Evolutionary conservation across 2,113 vertebrate genomes (phyloP), one percentile per base, ranked within the genome.

Genomic region (Accipiter virgatus): DNA sequence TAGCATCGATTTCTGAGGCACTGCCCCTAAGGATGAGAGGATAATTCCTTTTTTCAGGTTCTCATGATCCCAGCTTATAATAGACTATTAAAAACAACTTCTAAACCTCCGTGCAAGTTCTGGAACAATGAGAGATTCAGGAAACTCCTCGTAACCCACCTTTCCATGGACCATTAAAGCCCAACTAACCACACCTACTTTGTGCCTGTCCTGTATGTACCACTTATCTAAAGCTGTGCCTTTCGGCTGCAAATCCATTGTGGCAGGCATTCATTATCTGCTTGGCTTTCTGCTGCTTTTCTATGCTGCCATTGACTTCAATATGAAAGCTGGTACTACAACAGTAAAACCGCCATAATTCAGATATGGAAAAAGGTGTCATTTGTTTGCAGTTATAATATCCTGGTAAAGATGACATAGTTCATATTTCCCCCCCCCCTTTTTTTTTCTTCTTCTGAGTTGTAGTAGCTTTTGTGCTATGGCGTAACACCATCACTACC

Each of bases 1-100:
- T 98, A 96, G 94, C 96, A 97, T 93, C 43, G 96, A 97, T 97
- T 97, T 94, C 87, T 88, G 71, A 96, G 94, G 73, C 66, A 34
- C 70, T 96, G 92, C 89, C 96, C 93, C 96, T 88, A 81, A 94
- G 93, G 95, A 93, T 48, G 63, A 91, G 59, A 88, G 61, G 73
- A 91, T 78, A 89, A 96, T 80, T 97, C 80, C 74, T 92, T 94
- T 90, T 91, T 88, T 62, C 84, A 77, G 75, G 66, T 84, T 86
- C 56, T 91, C 70, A 15, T 72, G 80, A 83, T 93, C 74, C 71
- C 38, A 75, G 90, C 73, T 85, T 77, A 40, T 59, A 95, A 94
- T 11, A 94, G 93, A 93, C 67, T 58, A 96, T 93, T 94, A 96
- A 97, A 95, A 97, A 95, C 55, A 85, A 77, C 75, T 86, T 88